phyloP scores from a whole-genome alignment of 2,113 vertebrate species.

The Rhinopomastus cyanomelas region DNA sequence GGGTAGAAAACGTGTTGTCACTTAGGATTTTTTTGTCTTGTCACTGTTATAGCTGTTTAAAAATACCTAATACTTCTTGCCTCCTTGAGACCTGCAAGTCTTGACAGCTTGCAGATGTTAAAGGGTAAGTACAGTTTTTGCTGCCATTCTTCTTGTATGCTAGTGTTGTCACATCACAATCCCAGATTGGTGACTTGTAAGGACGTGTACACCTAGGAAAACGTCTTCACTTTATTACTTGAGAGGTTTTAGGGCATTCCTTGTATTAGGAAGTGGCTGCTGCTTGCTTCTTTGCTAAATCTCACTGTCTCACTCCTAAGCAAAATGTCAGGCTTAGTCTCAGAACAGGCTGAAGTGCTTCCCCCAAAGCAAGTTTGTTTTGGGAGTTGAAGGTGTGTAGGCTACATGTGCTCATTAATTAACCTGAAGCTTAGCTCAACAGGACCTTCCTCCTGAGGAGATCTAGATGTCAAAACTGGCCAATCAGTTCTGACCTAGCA shows the following conservation, averaged over 20 bases:
- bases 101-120: not conserved
- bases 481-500: not conserved
- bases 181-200: not conserved
- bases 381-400: not conserved
- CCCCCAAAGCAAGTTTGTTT: not conserved
- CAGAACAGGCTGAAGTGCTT: not conserved
- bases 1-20: not conserved
- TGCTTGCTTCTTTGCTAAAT: not conserved
- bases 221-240: not conserved
- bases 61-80: not conserved
- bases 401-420: not conserved
- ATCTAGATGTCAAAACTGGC: not conserved
- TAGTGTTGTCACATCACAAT: not conserved
- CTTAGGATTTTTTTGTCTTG: not conserved
- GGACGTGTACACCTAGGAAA: not conserved
- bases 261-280: not conserved
- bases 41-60: not conserved
- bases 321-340: not conserved
- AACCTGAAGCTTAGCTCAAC: not conserved
- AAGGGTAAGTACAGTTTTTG: not conserved
- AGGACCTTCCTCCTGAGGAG: not conserved
- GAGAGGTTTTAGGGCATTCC: not conserved
- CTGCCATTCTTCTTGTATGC: not conserved
- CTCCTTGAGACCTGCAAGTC: not conserved
- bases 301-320: not conserved